Conservation (phyloP, 2,113 vertebrate genomes). For the Pseudonaja textilis region DNA sequence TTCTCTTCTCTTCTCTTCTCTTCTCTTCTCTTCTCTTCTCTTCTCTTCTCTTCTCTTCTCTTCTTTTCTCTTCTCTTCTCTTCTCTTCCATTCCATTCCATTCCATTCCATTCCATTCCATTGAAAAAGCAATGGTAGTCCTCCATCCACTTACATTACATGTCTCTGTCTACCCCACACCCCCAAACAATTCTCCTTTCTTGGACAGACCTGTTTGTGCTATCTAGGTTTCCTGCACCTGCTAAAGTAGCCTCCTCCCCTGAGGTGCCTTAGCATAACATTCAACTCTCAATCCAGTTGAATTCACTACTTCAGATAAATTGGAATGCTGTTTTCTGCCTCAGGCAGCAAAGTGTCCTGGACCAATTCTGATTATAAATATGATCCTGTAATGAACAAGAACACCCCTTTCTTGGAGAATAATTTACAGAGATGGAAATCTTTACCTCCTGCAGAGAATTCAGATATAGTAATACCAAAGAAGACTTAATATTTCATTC, state of each 20-base stretch:
- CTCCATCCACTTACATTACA: neutral
- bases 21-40: too few relatives aligned
- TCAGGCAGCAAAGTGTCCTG: neutral
- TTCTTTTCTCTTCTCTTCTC: too few relatives aligned
- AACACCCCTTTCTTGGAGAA: neutral
- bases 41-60: too few relatives aligned
- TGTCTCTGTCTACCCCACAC: neutral
- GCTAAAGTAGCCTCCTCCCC: neutral
- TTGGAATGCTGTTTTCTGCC: neutral
- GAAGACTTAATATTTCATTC: neutral
- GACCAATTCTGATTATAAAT: neutral
- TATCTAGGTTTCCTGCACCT: neutral
- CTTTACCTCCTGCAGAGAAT: neutral
- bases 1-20: neutral
- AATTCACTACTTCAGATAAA: neutral
- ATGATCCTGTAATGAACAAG: neutral
- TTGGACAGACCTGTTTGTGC: neutral
- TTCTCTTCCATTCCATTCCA: too few relatives aligned
- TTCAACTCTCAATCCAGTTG: neutral
- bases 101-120: too few relatives aligned
- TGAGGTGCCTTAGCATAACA: neutral
- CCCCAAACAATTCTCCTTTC: neutral
- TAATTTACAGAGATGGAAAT: neutral
- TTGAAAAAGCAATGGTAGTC: neutral
- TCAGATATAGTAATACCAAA: neutral